phyloP scores from a whole-genome alignment of 2,113 vertebrate species.

The Catharus fuscescens region DNA sequence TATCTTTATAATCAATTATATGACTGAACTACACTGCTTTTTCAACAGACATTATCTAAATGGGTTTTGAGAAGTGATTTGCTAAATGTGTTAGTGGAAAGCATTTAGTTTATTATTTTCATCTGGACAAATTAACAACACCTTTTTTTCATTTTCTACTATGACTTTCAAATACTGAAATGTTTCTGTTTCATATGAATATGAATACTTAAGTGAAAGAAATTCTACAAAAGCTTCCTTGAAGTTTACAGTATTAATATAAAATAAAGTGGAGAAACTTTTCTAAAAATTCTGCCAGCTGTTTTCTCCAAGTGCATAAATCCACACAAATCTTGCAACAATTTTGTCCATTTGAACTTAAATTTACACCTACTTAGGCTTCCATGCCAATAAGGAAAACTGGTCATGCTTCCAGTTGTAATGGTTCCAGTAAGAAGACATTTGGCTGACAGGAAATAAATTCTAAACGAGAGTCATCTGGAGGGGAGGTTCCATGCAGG shows the following conservation, averaged over 20 bases:
- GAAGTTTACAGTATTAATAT: not conserved
- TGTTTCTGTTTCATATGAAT: not conserved
- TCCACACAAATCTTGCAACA: accelerated
- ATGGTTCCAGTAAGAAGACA: not conserved
- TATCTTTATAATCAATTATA: slow-evolving; percentile 48
- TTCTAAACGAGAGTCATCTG: not conserved
- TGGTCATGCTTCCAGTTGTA: not conserved
- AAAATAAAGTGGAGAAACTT: not conserved
- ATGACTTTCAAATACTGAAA: not conserved
- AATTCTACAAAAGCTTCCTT: not conserved
- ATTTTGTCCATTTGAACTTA: not conserved
- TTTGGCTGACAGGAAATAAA: not conserved
- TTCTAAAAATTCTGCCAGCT: not conserved
- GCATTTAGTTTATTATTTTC: not conserved
- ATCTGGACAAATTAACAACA: not conserved
- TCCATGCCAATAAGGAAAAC: not conserved
- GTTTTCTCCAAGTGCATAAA: not conserved
- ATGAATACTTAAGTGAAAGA: not conserved
- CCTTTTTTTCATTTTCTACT: not conserved
- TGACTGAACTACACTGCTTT: not conserved
- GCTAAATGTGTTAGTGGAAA: slow-evolving; percentile 5
- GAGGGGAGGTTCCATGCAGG: not conserved
- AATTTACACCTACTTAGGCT: not conserved
- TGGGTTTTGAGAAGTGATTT: slow-evolving; percentile 46
- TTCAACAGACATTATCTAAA: slow-evolving; percentile 50